Conservation (phyloP, 2,888 invertebrate species). For the Lamellibrachia satsuma region DNA sequence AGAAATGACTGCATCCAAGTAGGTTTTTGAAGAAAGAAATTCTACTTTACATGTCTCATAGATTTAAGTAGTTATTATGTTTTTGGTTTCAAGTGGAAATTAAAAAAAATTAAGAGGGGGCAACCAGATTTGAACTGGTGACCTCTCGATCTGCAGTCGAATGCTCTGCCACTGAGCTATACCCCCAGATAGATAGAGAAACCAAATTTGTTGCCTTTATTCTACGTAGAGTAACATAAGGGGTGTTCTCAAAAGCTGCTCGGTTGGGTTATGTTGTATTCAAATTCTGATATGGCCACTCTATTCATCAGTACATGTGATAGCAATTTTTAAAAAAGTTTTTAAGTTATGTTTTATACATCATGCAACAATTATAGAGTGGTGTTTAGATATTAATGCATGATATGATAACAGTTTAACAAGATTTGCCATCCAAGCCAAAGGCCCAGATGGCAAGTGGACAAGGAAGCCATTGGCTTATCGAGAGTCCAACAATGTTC, state of each 20-base stretch:
- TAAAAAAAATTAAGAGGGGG: neutral
- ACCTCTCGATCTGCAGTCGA: neutral
- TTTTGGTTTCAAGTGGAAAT: neutral
- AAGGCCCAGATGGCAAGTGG: no score
- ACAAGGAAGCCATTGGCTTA: no score
- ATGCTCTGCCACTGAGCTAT: slow-evolving; percentile 1
- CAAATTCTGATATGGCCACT: neutral
- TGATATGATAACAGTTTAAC: neutral
- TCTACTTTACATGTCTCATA: neutral
- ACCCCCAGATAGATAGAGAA: neutral
- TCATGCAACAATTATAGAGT: neutral
- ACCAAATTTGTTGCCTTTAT: neutral
- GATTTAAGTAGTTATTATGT: neutral
- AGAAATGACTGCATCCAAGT: no score
- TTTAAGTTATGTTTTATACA: neutral
- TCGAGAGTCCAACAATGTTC: no score
- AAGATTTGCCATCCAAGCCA: no score
- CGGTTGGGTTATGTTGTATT: neutral
- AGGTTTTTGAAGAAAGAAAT: no score
- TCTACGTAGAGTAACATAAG: neutral
- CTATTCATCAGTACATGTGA: no score
- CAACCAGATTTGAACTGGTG: neutral
- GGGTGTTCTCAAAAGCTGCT: slow-evolving; percentile 3
- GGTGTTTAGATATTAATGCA: neutral
- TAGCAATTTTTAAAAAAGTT: neutral